Evolutionary conservation across 2,797 vertebrate species (phyloP).

Genomic region (Pteropus rufus): DNA sequence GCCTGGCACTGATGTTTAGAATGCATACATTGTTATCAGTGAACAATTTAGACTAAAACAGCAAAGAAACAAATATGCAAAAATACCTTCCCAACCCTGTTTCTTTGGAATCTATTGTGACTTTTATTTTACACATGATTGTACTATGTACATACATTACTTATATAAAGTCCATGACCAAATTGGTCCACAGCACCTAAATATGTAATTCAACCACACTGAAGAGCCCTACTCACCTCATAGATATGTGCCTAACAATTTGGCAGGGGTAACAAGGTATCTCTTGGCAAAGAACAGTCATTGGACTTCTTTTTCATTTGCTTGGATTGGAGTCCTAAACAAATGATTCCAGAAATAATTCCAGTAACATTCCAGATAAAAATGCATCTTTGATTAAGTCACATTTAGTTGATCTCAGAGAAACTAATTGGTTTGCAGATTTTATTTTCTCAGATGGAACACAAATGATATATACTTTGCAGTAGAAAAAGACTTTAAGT

Average conservation of each 20-base stretch:
- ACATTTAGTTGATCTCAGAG: not conserved
- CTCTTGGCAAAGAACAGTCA: not conserved
- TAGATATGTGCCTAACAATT: not conserved
- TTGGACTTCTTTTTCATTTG: not conserved
- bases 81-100: not conserved
- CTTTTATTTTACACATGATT: not conserved
- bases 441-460: not conserved
- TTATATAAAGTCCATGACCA: not conserved
- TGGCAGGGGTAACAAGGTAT: not conserved
- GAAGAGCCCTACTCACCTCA: rapidly evolving
- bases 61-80: not conserved
- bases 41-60: not conserved
- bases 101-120: not conserved
- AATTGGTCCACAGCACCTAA: not conserved
- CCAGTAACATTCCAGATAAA: not conserved
- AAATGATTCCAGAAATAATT: not conserved
- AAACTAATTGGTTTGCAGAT: not conserved
- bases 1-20: not conserved
- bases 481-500: not conserved
- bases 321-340: not conserved
- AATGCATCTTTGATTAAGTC: not conserved
- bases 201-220: not conserved
- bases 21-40: not conserved
- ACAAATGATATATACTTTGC: not conserved
- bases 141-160: not conserved